Percentiles rank a stretch among this genome's conserved stretches.
Conservation (phyloP, 2,797 vertebrate genomes). For the Acanthurus lineatus region DNA sequence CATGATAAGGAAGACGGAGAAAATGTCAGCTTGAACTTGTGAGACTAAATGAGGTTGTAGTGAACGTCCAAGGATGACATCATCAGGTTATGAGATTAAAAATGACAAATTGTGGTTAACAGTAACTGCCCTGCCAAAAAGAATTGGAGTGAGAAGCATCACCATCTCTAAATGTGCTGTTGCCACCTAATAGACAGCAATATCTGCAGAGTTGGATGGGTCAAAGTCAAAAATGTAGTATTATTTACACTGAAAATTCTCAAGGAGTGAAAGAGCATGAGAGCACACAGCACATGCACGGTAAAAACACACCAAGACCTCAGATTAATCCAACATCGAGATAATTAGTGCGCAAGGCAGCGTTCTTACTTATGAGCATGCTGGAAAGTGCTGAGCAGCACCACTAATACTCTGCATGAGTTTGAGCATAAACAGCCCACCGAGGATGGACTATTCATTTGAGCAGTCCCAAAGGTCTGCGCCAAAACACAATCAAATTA, state of each 20-base stretch:
- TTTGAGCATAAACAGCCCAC: conserved; percentile 55
- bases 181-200: conserved; percentile 81
- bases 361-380: conserved; percentile 40
- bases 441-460: conserved; percentile 67
- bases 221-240: conserved; percentile 3
- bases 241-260: conserved; percentile 8
- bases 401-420: conserved; percentile 42
- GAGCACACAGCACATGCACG: background rate
- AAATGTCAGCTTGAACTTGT: conserved; percentile 20
- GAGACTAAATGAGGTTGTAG: conserved; percentile 43
- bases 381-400: conserved; percentile 50
- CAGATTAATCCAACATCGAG: conserved; percentile 31
- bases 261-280: background rate
- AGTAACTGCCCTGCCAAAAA: conserved; percentile 13
- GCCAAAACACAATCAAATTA: conserved; percentile 74
- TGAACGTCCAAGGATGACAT: conserved; percentile 34
- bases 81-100: conserved; percentile 30
- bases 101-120: conserved; percentile 23
- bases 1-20: conserved; percentile 21
- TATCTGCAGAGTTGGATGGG: conserved; percentile 34
- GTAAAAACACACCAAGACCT: background rate
- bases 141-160: background rate
- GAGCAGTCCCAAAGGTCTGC: conserved; percentile 58
- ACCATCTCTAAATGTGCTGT: conserved; percentile 62
- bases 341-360: conserved; percentile 41